Evolutionary conservation across 1,140 invertebrate species (phyloP).

Genomic region (Drosophila micromelanica): DNA sequence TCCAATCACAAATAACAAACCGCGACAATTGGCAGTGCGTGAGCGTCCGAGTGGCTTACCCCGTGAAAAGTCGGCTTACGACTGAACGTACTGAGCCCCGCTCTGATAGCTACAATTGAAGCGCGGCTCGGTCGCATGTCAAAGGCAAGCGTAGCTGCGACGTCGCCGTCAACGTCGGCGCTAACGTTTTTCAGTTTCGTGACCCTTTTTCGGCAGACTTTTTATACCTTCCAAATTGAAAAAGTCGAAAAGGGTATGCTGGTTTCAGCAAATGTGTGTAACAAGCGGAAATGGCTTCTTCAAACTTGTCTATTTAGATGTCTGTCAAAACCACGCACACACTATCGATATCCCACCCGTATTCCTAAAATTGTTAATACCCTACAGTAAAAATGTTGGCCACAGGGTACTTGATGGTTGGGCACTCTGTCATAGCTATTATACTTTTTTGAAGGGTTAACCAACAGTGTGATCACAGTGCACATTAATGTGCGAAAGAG

Average conservation of each 20-base stretch:
- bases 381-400: too few relatives aligned
- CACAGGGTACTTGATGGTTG: too few relatives aligned
- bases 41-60: slow-evolving; percentile 56
- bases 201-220: slow-evolving; percentile 38
- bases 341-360: too few relatives aligned
- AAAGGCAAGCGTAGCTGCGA: slow-evolving; percentile 33
- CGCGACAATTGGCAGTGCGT: slow-evolving; percentile 38
- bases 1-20: slow-evolving; percentile 15
- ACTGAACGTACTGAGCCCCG: slow-evolving; percentile 46
- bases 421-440: slow-evolving; percentile 1
- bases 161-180: neutral
- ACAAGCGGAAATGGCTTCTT: too few relatives aligned
- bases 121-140: slow-evolving; percentile 46
- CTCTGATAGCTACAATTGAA: slow-evolving; percentile 40
- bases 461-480: slow-evolving; percentile 22
- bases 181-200: slow-evolving; percentile 25
- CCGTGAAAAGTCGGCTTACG: slow-evolving; percentile 70
- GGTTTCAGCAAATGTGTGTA: too few relatives aligned
- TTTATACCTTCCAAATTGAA: too few relatives aligned
- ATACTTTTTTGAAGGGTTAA: slow-evolving; percentile 30
- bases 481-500: slow-evolving; percentile 3
- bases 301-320: neutral
- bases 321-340: too few relatives aligned
- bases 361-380: too few relatives aligned
- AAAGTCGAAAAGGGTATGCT: too few relatives aligned